Conservation (phyloP, 1,140 invertebrate genomes). For the Zaprionus capensis region DNA sequence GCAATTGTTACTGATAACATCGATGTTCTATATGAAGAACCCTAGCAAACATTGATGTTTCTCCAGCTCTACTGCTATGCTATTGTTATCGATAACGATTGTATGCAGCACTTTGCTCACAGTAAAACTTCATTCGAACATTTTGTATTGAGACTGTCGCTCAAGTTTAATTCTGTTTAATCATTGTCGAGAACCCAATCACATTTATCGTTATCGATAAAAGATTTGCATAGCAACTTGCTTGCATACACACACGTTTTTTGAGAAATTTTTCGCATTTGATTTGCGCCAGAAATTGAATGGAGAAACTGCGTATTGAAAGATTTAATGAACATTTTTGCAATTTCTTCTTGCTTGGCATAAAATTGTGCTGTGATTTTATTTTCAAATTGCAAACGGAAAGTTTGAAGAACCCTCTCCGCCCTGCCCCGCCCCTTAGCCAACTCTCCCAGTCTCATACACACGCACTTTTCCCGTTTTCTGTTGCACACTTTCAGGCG, state of each 20-base stretch:
- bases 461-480: neutral
- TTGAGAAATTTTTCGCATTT: too few relatives aligned
- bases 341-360: neutral
- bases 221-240: neutral
- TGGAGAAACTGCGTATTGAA: neutral
- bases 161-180: neutral
- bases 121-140: neutral
- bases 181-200: slow-evolving; percentile 27
- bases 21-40: too few relatives aligned
- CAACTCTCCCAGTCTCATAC: neutral
- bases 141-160: neutral
- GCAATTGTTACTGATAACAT: too few relatives aligned
- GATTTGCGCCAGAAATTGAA: too few relatives aligned
- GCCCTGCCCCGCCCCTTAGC: neutral
- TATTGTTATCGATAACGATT: too few relatives aligned
- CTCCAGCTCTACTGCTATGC: too few relatives aligned
- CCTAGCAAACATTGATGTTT: too few relatives aligned
- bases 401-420: neutral
- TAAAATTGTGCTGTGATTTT: neutral
- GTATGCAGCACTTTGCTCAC: neutral
- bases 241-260: too few relatives aligned
- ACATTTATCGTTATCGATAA: slow-evolving; percentile 20
- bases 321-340: neutral
- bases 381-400: neutral
- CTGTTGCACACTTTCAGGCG: slow-evolving; percentile 18